These are phyloP conservation scores for Sarcophaga carnaria DNA, from an alignment of 2,888 invertebrate species.

Conservation along the genomic window DNA sequence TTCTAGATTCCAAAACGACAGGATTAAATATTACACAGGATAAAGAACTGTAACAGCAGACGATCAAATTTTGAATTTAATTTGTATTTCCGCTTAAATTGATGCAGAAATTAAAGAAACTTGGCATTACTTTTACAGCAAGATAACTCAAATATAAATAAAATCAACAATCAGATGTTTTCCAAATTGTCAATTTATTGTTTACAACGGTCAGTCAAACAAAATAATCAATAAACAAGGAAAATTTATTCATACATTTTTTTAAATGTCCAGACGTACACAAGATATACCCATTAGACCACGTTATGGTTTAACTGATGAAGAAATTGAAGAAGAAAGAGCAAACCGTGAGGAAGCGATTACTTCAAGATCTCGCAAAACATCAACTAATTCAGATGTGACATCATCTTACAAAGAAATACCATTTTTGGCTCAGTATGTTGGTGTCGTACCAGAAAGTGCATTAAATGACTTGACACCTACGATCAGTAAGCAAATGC, in stretches of 20 bases:
- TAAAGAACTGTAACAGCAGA: too few species aligned
- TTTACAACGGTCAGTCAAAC: neutral
- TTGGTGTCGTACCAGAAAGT: constrained; percentile 74
- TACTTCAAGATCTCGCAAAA: constrained; percentile 59
- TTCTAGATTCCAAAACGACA: too few species aligned
- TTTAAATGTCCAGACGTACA: constrained; percentile 74
- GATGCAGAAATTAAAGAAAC: neutral
- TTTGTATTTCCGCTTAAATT: neutral
- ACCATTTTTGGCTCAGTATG: constrained; percentile 78
- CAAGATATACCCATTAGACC: constrained; percentile 79
- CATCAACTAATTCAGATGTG: constrained; percentile 66
- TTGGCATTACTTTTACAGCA: constrained; percentile 6
- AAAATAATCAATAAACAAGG: neutral
- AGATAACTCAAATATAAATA: neutral
- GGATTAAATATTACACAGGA: too few species aligned
- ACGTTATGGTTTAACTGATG: constrained; percentile 76
- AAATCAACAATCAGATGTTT: neutral
- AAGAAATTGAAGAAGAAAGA: constrained; percentile 54
- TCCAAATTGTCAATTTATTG: too few species aligned
- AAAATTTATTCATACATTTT: too few species aligned
- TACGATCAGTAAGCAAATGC: constrained; percentile 60
- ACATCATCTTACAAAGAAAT: constrained; percentile 77
- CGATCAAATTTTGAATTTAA: neutral
- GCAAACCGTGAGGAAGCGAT: constrained; percentile 25
- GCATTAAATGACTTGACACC: constrained; percentile 73